Evolutionary conservation across 2,113 vertebrate species (phyloP), one percentile per base, ranked within the genome.

Genomic region (Osmerus eperlanus): DNA sequence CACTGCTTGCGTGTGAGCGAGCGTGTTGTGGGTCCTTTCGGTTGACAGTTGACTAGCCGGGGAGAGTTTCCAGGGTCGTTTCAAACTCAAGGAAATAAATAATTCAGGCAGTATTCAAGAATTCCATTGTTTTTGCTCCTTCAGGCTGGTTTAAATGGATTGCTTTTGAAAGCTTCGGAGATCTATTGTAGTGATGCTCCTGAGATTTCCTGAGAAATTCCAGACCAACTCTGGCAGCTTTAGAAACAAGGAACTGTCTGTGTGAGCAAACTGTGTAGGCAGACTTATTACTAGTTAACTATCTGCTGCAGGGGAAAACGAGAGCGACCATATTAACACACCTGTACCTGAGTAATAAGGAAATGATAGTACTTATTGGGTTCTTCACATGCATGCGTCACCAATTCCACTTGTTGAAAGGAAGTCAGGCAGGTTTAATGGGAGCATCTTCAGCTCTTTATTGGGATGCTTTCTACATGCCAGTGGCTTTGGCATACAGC

Each of bases 71-170:
- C 15, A 4, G 32, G 72, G 71, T 74, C 71, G 63, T 73, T 77
- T 59, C 69, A 62, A 70, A 58, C 66, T 71, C 65, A 11, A 11
- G 54, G 70, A 69, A 69, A 72, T 87, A 78, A 86, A 89, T 87
- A 79, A 85, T 87, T 85, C 78, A 80, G 68, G 53, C 58, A 21
- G 74, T 83, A 73, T 80, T 75, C 79, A 80, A 84, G 78, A 59
- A 9, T 76, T 80, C 68, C 67, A 53, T 78, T 63, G 62, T 83
- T 83, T 79, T 58, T 21, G 21, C 14, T 71, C 59, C 83, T 85
- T 77, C 73, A 64, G 56, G 60, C 67, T 65, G 62, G 53, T 81
- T 83, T 51, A 58, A 74, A 78, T 74, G 74, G 76, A 81, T 86
- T 71, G 58, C 76, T 53, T 75, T 52, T 76, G 73, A 85, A 83